These are phyloP conservation scores for Eublepharis macularius DNA, from an alignment of 2,113 vertebrate genomes.

Conservation along the genomic window DNA sequence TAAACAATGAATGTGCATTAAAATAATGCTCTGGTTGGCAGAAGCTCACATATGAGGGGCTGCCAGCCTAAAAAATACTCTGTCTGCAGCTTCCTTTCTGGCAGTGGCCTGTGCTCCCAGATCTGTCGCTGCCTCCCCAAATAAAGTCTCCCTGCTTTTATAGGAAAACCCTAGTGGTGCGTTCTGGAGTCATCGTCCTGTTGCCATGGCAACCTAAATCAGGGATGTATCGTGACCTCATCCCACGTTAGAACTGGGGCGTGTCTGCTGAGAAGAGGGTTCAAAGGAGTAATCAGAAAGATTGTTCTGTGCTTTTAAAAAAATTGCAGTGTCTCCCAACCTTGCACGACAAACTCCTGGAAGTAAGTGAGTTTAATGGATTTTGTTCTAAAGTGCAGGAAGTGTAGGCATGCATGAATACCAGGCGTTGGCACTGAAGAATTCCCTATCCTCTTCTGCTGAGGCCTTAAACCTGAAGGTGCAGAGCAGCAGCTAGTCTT, in stretches of 20 bases:
- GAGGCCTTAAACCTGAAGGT: too few species aligned
- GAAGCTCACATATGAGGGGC: slow-evolving; percentile 69
- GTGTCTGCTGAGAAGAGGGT: slow-evolving; percentile 23
- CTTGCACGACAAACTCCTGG: rapidly evolving
- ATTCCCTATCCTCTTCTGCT: not conserved
- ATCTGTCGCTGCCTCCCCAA: slow-evolving; percentile 60
- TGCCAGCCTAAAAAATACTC: slow-evolving; percentile 70
- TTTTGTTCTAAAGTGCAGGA: not conserved
- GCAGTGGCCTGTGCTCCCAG: slow-evolving; percentile 66
- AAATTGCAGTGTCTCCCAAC: rapidly evolving
- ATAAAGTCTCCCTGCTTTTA: slow-evolving; percentile 62
- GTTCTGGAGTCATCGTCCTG: slow-evolving; percentile 72
- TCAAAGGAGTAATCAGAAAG: not conserved
- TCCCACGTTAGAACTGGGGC: slow-evolving; percentile 28
- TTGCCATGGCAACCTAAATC: slow-evolving; percentile 72
- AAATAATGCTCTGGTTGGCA: slow-evolving; percentile 75
- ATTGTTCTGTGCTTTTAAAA: not conserved
- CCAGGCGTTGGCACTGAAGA: too few species aligned
- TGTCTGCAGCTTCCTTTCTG: slow-evolving; percentile 64
- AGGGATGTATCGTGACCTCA: slow-evolving; percentile 68
- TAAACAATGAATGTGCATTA: slow-evolving; percentile 76
- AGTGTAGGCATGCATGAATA: not conserved
- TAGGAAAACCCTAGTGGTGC: slow-evolving; percentile 65
- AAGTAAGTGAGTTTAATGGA: rapidly evolving
- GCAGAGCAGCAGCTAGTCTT: too few species aligned